Percentiles rank a stretch among this genome's conserved stretches.
These are phyloP conservation scores for Ursus arctos DNA, from an alignment of 2,113 vertebrate genomes.

Conservation along the genomic window DNA sequence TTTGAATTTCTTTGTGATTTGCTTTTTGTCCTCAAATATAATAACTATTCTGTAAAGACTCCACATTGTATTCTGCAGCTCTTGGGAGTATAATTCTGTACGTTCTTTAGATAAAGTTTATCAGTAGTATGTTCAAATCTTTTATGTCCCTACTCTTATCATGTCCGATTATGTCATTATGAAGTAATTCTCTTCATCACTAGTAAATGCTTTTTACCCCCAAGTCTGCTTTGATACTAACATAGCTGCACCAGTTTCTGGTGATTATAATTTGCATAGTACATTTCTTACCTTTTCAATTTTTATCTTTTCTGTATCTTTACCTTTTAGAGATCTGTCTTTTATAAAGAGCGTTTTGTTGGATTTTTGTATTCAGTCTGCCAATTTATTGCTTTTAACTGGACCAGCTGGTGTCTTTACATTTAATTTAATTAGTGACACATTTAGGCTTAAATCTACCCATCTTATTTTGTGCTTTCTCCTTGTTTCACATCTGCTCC, in stretches of 20 bases:
- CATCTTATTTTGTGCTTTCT: neutral
- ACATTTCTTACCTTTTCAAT: neutral
- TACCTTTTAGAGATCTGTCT: neutral
- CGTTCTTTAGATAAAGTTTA: neutral
- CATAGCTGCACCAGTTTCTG: neutral
- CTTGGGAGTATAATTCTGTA: neutral
- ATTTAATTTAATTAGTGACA: conserved; percentile 70
- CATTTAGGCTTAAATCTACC: neutral
- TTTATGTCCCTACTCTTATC: neutral
- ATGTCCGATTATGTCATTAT: neutral
- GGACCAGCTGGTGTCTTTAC: conserved; percentile 69
- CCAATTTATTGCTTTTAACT: conserved; percentile 31
- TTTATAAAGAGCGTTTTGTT: neutral
- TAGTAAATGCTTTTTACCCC: neutral
- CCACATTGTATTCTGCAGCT: neutral
- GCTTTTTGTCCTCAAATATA: neutral
- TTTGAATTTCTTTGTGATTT: neutral
- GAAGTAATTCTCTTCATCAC: neutral
- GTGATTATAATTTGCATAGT: neutral
- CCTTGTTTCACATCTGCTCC: conserved; percentile 8
- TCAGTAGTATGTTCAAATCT: neutral
- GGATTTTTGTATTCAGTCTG: neutral
- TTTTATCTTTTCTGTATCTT: neutral
- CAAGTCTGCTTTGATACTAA: neutral
- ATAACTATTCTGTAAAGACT: neutral